Evolutionary conservation across 1,140 invertebrate genomes (phyloP).

Genomic region (Spodoptera litura): DNA sequence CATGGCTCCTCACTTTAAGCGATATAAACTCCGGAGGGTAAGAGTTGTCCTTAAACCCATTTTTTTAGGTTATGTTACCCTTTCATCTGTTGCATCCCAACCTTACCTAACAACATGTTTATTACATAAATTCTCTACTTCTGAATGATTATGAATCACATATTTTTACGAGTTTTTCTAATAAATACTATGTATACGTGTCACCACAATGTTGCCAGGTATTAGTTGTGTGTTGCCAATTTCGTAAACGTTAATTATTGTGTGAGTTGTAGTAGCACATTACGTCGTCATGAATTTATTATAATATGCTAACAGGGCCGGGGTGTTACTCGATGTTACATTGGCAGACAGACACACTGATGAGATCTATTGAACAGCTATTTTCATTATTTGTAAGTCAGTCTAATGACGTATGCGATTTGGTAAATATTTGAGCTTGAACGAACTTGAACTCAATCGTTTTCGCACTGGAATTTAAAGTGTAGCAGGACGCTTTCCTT

Average conservation of each 20-base stretch:
- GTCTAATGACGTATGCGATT: slow-evolving; percentile 3
- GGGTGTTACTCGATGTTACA: background rate
- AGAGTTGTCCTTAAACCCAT: background rate
- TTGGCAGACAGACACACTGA: background rate
- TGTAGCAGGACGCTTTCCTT: too few species aligned
- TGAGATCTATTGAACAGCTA: background rate
- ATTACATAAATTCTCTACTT: background rate
- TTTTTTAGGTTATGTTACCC: slow-evolving; percentile 47
- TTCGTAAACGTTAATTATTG: slow-evolving; percentile 39
- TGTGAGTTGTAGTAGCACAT: background rate
- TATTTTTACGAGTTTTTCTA: slow-evolving; percentile 9
- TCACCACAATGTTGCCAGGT: slow-evolving; percentile 38
- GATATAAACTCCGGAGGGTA: slow-evolving; percentile 55
- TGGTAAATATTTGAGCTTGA: slow-evolving; percentile 7
- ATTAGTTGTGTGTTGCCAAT: slow-evolving; percentile 37
- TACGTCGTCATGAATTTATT: slow-evolving; percentile 17
- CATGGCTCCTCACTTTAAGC: slow-evolving; percentile 73
- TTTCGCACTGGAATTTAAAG: background rate
- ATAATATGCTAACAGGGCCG: slow-evolving; percentile 7
- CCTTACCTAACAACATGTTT: slow-evolving; percentile 7
- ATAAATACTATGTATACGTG: slow-evolving; percentile 36
- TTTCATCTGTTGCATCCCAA: background rate
- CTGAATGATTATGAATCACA: background rate
- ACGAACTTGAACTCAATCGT: slow-evolving; percentile 16
- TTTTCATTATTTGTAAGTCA: background rate